These are phyloP conservation scores for Pteropus alecto DNA, from an alignment of 2,113 vertebrate species.

Conservation along the genomic window DNA sequence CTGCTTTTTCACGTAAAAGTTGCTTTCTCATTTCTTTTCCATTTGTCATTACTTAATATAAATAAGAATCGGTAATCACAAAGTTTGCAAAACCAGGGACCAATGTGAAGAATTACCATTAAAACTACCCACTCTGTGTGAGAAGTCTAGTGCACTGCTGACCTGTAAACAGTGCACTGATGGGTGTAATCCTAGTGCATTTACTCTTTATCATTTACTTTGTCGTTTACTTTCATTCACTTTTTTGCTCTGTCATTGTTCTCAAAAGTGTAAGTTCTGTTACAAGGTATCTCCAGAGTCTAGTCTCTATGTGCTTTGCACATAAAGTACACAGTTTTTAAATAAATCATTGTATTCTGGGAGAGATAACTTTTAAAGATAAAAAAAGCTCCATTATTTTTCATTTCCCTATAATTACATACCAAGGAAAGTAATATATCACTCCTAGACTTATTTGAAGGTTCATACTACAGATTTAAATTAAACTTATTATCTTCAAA, in stretches of 20 bases:
- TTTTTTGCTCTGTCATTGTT: not conserved
- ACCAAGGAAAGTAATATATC: not conserved
- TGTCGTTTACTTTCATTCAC: not conserved
- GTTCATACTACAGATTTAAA: not conserved
- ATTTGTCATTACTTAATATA: constrained; percentile 36
- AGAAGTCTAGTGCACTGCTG: not conserved
- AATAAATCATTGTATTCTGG: not conserved
- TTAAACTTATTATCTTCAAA: not conserved
- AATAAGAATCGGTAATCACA: not conserved
- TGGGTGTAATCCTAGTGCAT: not conserved
- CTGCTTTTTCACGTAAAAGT: not conserved
- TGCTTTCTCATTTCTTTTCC: constrained; percentile 15
- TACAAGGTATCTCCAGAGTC: not conserved
- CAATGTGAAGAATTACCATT: not conserved
- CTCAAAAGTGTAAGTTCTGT: not conserved
- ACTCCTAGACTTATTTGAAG: not conserved
- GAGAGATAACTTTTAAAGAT: not conserved
- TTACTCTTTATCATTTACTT: not conserved
- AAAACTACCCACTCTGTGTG: not conserved
- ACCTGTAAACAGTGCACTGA: not conserved
- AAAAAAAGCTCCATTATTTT: not conserved
- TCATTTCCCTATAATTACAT: not conserved
- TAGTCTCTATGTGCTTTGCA: not conserved
- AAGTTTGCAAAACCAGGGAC: not conserved
- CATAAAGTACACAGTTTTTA: not conserved